phyloP scores from a whole-genome alignment of 1,140 invertebrate species.

The Psix sp. region DNA sequence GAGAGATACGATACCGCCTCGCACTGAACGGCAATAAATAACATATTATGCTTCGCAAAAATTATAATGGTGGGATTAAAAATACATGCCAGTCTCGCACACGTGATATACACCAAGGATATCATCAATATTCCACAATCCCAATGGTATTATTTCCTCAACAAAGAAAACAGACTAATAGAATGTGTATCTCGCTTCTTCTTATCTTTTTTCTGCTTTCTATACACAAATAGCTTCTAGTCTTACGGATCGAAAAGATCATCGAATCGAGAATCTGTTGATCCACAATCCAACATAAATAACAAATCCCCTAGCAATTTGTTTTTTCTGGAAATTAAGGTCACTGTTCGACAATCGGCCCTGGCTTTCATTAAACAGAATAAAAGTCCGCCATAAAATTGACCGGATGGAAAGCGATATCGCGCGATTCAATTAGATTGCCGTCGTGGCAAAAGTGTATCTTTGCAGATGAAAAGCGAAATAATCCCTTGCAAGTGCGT shows the following conservation, averaged over 20 bases:
- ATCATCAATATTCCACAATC: constrained; percentile 9
- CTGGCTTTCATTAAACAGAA: constrained; percentile 57
- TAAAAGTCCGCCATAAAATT: constrained; percentile 54
- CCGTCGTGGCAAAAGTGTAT: constrained; percentile 7
- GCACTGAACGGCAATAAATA: constrained; percentile 46
- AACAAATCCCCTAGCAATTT: constrained; percentile 42
- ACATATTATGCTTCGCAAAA: constrained; percentile 44
- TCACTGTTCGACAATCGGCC: constrained; percentile 36
- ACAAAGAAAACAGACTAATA: no score
- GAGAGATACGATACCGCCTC: constrained; percentile 36
- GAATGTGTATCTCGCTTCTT: neutral
- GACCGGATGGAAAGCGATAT: constrained; percentile 53
- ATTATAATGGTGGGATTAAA: constrained; percentile 40
- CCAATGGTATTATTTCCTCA: neutral
- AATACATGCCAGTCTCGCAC: constrained; percentile 18
- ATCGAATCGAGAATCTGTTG: constrained; percentile 23
- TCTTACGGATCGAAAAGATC: constrained; percentile 14
- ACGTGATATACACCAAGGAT: neutral
- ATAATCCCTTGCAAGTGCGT: neutral
- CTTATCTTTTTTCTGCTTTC: neutral
- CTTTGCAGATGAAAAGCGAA: constrained; percentile 2
- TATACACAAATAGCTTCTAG: no score
- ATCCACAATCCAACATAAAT: constrained; percentile 33
- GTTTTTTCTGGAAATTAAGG: constrained; percentile 60
- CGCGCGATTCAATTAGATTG: constrained; percentile 57